phyloP scores from a whole-genome alignment of 2,888 invertebrate species.

The Eupithecia exiguata region DNA sequence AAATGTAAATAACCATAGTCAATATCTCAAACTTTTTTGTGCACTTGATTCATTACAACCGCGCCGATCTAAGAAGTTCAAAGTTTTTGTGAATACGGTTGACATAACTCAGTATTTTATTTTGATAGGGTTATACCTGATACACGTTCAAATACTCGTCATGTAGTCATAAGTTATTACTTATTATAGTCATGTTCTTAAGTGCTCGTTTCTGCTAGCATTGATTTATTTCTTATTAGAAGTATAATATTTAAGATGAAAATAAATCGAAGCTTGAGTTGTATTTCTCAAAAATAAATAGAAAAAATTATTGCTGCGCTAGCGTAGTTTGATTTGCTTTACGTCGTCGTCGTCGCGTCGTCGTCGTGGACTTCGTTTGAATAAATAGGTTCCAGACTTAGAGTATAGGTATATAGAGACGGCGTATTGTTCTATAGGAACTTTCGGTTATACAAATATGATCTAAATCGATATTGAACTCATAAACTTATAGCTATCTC shows the following conservation, averaged over 20 bases:
- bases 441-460: too few species aligned
- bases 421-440: too few species aligned
- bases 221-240: too few species aligned
- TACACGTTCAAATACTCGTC: neutral
- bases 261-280: neutral
- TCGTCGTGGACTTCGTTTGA: neutral
- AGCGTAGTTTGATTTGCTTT: neutral
- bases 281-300: too few species aligned
- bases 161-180: too few species aligned
- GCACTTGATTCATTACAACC: neutral
- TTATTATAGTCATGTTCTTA: neutral
- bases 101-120: neutral
- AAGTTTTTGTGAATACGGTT: neutral
- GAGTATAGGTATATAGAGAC: too few species aligned
- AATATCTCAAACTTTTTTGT: slow-evolving; percentile 33
- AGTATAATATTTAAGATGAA: neutral
- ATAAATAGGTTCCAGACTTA: too few species aligned
- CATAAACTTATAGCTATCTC: too few species aligned
- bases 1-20: slow-evolving; percentile 64
- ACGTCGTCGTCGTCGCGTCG: neutral
- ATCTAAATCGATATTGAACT: too few species aligned
- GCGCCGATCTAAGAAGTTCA: neutral
- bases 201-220: neutral
- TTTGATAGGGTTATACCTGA: neutral
- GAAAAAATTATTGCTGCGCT: too few species aligned